Conservation (phyloP, 2,888 invertebrate species). For the Halictus quadricinctus region DNA sequence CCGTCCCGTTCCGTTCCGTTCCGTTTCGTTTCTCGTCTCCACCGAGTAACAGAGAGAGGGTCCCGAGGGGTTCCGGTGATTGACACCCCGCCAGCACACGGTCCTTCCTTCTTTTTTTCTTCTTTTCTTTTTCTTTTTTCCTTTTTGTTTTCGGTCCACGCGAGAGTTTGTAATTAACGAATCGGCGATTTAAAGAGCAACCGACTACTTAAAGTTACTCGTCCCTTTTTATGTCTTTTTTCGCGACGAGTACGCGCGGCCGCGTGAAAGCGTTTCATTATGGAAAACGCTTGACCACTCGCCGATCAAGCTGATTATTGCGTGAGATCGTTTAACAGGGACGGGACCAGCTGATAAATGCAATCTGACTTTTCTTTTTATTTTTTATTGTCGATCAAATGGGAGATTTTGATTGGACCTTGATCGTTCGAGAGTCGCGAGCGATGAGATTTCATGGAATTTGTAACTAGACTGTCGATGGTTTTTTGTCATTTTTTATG, state of each 20-base stretch:
- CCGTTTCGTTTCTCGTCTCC: constrained; percentile 34
- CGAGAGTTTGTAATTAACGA: constrained; percentile 10
- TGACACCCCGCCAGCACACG: constrained; percentile 19
- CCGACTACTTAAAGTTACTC: background rate
- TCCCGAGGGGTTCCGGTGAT: constrained; percentile 32
- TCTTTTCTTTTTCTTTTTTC: background rate
- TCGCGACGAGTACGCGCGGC: background rate
- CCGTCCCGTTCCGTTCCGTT: background rate
- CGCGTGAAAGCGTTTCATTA: constrained; percentile 13
- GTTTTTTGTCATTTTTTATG: no score
- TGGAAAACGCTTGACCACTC: background rate
- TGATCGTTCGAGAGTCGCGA: background rate
- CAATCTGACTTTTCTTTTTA: background rate
- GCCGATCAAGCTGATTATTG: background rate
- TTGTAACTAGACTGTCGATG: background rate
- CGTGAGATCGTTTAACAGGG: constrained; percentile 4
- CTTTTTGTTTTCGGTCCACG: background rate
- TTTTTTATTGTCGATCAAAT: background rate
- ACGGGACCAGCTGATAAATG: background rate
- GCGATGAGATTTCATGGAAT: background rate
- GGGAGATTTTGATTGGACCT: background rate
- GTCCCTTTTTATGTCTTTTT: background rate
- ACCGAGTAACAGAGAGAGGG: background rate
- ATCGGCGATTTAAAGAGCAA: constrained; percentile 13
- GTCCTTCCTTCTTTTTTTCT: background rate